Evolutionary conservation across 2,888 invertebrate genomes (phyloP), one percentile per base, ranked within the genome.

Genomic region (Cephus runcator): DNA sequence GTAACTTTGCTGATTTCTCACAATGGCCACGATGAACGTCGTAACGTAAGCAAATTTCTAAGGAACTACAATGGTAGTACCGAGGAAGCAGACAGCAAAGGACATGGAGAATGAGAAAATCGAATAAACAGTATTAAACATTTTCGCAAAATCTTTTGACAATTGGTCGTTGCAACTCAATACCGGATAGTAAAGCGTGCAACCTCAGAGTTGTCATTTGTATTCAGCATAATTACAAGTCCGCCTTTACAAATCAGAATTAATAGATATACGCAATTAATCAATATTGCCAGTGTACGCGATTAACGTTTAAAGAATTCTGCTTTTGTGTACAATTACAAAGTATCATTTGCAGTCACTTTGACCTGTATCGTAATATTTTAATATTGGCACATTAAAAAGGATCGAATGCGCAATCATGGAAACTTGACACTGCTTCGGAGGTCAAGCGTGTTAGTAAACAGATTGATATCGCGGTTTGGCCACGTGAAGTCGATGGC

Each of bases 401-500:
- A 23, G 23, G 6, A 56, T 56, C 23, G 9, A 23, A 9, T 56
- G 23, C 56, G 56, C 23, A 56, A 56, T 56, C 23, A 56, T 23
- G 23, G 23, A 31, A 76, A 71, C 76, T 56, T 73, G 76, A 73
- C 31, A 71, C 71, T 15, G 11, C 30, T 33, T 71, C 34, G 34
- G 34, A 71, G 71, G 71, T 71, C 71, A 71, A 34, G 12, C 71
- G 71, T 71, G 33, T 71, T 71, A 34, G 34, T 71, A 71, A 71
- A 71, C 71, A 71, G 31, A 71, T 71, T 34, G 71, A 71, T 71
- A 56, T 56, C 56, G 23, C 56, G 56, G 23, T 9, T 56, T 23
- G 56, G 23, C 56, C 56, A 56, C 56, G 56, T 56, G 15, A 56
- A 56, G 31, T 31, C 12, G 31, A 71, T 71, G 31, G 4, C 30